Percentiles rank a stretch among this genome's conserved stretches.
These are phyloP conservation scores for Maniola jurtina DNA, from an alignment of 1,140 invertebrate genomes.

Conservation along the genomic window DNA sequence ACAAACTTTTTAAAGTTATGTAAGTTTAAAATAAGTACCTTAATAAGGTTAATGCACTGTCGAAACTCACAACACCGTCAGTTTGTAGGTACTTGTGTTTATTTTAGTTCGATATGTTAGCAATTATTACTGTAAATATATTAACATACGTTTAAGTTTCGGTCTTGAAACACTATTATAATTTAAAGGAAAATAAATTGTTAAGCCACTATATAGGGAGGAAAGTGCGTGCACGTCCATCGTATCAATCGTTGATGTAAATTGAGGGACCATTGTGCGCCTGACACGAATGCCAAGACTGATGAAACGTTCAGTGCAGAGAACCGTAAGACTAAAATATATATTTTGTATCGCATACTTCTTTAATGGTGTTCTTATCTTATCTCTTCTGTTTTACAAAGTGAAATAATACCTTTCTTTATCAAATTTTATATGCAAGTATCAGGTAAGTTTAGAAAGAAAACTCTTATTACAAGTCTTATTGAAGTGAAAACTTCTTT, in stretches of 20 bases:
- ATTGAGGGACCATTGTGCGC: slow-evolving; percentile 43
- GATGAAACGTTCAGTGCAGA: slow-evolving; percentile 21
- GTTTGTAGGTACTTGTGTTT: background rate
- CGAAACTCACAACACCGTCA: background rate
- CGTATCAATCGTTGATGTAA: slow-evolving; percentile 45
- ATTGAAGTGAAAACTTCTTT: too few relatives aligned
- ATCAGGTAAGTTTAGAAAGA: too few relatives aligned
- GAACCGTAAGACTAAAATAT: slow-evolving; percentile 19
- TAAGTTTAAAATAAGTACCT: background rate
- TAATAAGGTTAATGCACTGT: slow-evolving; percentile 1
- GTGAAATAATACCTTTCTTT: background rate
- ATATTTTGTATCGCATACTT: slow-evolving; percentile 10
- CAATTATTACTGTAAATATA: slow-evolving; percentile 14
- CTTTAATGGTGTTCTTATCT: background rate
- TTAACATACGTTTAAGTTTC: background rate
- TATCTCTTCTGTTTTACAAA: background rate
- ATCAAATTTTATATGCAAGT: too few relatives aligned
- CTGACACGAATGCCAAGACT: slow-evolving; percentile 36
- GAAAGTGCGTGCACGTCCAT: slow-evolving; percentile 30
- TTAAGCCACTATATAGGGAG: slow-evolving; percentile 28
- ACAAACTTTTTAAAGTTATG: background rate
- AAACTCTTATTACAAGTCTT: too few relatives aligned
- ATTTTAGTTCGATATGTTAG: background rate
- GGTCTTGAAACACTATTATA: slow-evolving; percentile 14
- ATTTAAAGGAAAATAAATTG: slow-evolving; percentile 27